Conservation (phyloP, 2,113 vertebrate genomes). For the Onychostruthus taczanowskii region DNA sequence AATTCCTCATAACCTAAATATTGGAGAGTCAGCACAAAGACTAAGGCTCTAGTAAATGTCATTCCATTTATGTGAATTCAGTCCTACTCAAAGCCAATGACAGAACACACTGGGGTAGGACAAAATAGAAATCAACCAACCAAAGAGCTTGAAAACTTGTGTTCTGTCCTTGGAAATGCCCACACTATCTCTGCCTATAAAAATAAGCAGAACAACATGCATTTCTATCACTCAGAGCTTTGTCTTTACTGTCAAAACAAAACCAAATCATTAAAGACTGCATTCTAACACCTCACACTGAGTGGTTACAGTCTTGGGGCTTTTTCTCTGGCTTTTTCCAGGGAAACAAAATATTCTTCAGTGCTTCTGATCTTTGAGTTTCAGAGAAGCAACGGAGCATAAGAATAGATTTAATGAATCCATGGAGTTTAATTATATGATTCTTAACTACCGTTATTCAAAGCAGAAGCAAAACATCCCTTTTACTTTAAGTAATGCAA, state of each 20-base stretch:
- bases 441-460: background rate
- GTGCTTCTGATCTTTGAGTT: background rate
- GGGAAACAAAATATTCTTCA: background rate
- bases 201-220: slow-evolving; percentile 69
- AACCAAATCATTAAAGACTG: background rate
- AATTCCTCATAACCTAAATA: slow-evolving; percentile 24
- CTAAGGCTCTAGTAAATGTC: slow-evolving; percentile 54
- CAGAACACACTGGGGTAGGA: slow-evolving; percentile 75
- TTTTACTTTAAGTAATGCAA: background rate
- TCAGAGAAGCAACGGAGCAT: background rate
- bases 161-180: slow-evolving; percentile 87
- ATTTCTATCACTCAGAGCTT: slow-evolving; percentile 51
- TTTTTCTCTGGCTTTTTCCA: background rate
- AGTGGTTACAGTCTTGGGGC: background rate
- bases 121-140: slow-evolving; percentile 69
- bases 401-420: background rate
- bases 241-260: background rate
- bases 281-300: slow-evolving; percentile 47
- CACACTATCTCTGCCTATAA: slow-evolving; percentile 73
- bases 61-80: slow-evolving; percentile 63
- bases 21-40: slow-evolving; percentile 6
- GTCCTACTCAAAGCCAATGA: slow-evolving; percentile 71
- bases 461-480: background rate
- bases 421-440: background rate
- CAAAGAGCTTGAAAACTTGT: slow-evolving; percentile 76